These are phyloP conservation scores for Eublepharis macularius DNA, from an alignment of 2,113 vertebrate genomes.

Conservation along the genomic window DNA sequence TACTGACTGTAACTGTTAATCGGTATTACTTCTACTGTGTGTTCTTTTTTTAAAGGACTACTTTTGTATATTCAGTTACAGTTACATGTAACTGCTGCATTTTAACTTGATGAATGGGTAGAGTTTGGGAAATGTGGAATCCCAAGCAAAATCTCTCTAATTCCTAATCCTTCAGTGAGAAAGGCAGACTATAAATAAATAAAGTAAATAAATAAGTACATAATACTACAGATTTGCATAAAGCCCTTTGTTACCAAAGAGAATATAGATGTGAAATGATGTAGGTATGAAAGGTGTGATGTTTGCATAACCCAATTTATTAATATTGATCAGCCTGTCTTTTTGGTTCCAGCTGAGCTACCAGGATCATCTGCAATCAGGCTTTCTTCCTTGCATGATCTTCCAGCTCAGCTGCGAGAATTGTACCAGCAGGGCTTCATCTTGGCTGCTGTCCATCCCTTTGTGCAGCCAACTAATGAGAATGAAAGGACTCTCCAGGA, in stretches of 20 bases:
- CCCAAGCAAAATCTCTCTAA: background rate
- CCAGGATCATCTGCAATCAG: slow-evolving; percentile 86
- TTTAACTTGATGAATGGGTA: background rate
- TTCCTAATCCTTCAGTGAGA: too few species aligned
- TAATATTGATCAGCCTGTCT: slow-evolving; percentile 56
- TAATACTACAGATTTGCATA: slow-evolving; percentile 19
- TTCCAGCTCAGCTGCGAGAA: slow-evolving; percentile 91
- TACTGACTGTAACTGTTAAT: too few species aligned
- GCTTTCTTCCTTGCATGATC: slow-evolving; percentile 87
- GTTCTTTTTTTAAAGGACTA: too few species aligned
- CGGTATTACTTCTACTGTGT: too few species aligned
- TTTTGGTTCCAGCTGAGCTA: slow-evolving; percentile 72
- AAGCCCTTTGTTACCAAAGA: slow-evolving; percentile 45
- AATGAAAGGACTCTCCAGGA: slow-evolving; percentile 85
- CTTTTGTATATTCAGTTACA: background rate
- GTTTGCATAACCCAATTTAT: slow-evolving; percentile 2
- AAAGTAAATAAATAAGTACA: slow-evolving; percentile 8
- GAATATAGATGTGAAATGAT: slow-evolving; percentile 31
- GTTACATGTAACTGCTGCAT: slow-evolving; percentile 15
- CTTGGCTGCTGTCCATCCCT: slow-evolving; percentile 90
- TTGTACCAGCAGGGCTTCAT: slow-evolving; percentile 93
- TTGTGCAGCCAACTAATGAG: slow-evolving; percentile 87
- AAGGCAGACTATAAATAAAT: background rate
- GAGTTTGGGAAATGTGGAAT: slow-evolving; percentile 34
- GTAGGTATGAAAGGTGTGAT: background rate